phyloP scores from a whole-genome alignment of 2,113 vertebrate species.

The Pollimyrus isidori region DNA sequence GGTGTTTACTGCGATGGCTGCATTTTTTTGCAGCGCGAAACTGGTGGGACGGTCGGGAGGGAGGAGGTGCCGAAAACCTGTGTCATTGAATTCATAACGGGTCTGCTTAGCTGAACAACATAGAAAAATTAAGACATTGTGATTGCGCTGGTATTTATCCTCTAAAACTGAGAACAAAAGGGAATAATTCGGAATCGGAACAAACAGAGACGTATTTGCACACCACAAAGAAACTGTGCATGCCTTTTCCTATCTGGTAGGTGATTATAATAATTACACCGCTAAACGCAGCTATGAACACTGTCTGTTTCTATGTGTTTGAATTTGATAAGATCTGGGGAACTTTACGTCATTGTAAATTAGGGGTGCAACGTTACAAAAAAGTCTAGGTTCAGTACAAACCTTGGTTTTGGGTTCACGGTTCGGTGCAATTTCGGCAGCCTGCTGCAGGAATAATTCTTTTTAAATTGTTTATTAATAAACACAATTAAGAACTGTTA shows the following conservation, averaged over 20 bases:
- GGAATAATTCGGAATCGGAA: background rate
- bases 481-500: background rate
- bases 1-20: background rate
- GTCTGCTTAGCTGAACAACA: background rate
- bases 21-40: background rate
- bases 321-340: background rate
- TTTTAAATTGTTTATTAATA: background rate
- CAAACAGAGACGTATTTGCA: background rate
- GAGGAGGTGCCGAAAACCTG: background rate
- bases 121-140: background rate
- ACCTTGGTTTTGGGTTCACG: background rate
- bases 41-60: background rate
- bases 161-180: background rate
- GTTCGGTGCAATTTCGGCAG: background rate
- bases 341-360: background rate
- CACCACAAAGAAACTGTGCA: background rate
- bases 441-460: background rate
- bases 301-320: background rate
- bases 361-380: background rate
- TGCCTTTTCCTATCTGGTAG: background rate
- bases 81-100: background rate
- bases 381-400: background rate
- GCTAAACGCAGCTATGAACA: background rate
- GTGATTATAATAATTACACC: background rate
- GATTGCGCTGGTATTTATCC: background rate